Evolutionary conservation across 2,113 vertebrate species (phyloP), one percentile per base, ranked within the genome.

Genomic region (Pholis gunnellus): DNA sequence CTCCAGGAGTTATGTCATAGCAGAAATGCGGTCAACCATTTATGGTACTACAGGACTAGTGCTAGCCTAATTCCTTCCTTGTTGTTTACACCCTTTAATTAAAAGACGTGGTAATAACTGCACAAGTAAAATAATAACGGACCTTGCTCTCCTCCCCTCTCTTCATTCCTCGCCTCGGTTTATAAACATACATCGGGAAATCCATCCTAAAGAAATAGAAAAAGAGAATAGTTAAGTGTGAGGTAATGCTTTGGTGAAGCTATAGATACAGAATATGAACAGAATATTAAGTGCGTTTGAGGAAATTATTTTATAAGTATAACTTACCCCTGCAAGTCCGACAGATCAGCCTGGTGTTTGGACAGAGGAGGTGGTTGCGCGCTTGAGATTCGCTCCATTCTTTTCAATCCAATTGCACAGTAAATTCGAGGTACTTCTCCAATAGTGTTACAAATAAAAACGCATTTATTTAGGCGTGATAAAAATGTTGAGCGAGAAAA

Each of bases 151-250:
- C 97, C 7, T 99, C 98, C 75, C 97, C 95, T 78, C 97, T 95
- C 89, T 98, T 99, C 79, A 97, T 91, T 42, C 97, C 97, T 18
- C 97, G 93, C 46, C 95, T 88, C 18, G 97, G 95, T 90, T 99
- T 99, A 93, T 98, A 99, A 56, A 97, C 96, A 92, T 98, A 99
- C 96, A 99, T 96, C 36, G 97, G 95, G 88, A 97, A 99, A 93
- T 99, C 97, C 96, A 98, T 95, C 93, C 98, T 99, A 89, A 82
- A 93, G 18, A 84, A 65, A 65, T 0, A 63, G 9, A 91, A 4
- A 89, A 66, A 61, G 65, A 46, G 42, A 11, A 64, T 17, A 54
- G 20, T 64, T 20, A 82, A 31, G n/a, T 14, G 29, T 42, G n/a
- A 27, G 18, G 29, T 15, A 15, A 29, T 65, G 22, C 4, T 42